Percentiles rank a stretch among this genome's conserved stretches.
These are phyloP conservation scores for Fukomys damarensis DNA, from an alignment of 2,113 vertebrate species.

Conservation along the genomic window DNA sequence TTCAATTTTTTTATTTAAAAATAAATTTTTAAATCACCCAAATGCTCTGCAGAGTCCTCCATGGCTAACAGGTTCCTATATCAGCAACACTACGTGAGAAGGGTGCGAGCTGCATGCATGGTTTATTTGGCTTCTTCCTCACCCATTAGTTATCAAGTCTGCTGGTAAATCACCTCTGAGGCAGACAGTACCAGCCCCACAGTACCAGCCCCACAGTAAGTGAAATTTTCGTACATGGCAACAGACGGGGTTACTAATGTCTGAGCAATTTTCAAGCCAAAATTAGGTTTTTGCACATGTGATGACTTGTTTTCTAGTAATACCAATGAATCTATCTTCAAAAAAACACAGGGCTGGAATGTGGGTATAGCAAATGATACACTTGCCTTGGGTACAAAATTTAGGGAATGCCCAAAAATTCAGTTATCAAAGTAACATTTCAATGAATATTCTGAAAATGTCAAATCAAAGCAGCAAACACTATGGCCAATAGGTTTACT, in stretches of 20 bases:
- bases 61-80: background rate
- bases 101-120: no score
- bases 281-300: background rate
- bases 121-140: background rate
- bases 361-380: background rate
- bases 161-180: background rate
- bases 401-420: background rate
- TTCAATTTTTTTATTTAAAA: background rate
- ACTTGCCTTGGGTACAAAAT: background rate
- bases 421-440: background rate
- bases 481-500: background rate
- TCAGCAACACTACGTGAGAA: background rate
- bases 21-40: background rate
- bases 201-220: background rate
- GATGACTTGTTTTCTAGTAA: background rate
- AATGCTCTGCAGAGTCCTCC: background rate
- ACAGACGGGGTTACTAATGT: conserved; percentile 3
- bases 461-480: background rate
- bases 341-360: background rate
- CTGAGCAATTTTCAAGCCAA: background rate
- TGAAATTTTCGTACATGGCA: background rate
- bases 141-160: background rate
- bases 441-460: background rate
- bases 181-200: background rate
- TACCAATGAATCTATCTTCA: background rate